phyloP scores from a whole-genome alignment of 1,140 invertebrate genomes.

The Mamestra configurata region DNA sequence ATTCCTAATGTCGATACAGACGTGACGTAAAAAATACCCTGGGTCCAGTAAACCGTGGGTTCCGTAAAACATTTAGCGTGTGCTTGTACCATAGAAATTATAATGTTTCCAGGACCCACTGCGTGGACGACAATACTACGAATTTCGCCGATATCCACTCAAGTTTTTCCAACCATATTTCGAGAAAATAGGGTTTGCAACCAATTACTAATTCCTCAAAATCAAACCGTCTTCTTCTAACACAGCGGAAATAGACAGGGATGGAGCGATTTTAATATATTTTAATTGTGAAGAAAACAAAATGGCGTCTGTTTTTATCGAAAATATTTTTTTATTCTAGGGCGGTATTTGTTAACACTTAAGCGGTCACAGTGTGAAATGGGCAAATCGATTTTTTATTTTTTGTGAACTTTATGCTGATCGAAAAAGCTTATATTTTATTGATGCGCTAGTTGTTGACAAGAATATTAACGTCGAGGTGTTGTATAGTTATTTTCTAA shows the following conservation, averaged over 20 bases:
- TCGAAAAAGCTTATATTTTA: neutral
- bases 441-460: neutral
- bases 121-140: conserved; percentile 30
- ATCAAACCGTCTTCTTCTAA: neutral
- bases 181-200: conserved; percentile 12
- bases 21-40: conserved; percentile 9
- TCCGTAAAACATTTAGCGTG: conserved; percentile 41
- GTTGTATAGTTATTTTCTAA: conserved; percentile 4
- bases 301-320: conserved; percentile 1
- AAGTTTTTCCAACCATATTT: conserved; percentile 15
- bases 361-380: conserved; percentile 11
- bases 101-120: conserved; percentile 37
- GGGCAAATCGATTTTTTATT: neutral
- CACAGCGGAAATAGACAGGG: neutral
- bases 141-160: conserved; percentile 33
- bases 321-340: neutral
- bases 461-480: conserved; percentile 2
- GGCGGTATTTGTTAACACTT: conserved; percentile 28
- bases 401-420: neutral
- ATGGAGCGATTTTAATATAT: conserved; percentile 9
- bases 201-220: conserved; percentile 42
- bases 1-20: neutral
- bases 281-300: conserved; percentile 11
- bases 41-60: neutral
- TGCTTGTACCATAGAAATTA: conserved; percentile 46